Conservation (phyloP, 2,888 invertebrate species). For the Euplagia quadripunctaria region DNA sequence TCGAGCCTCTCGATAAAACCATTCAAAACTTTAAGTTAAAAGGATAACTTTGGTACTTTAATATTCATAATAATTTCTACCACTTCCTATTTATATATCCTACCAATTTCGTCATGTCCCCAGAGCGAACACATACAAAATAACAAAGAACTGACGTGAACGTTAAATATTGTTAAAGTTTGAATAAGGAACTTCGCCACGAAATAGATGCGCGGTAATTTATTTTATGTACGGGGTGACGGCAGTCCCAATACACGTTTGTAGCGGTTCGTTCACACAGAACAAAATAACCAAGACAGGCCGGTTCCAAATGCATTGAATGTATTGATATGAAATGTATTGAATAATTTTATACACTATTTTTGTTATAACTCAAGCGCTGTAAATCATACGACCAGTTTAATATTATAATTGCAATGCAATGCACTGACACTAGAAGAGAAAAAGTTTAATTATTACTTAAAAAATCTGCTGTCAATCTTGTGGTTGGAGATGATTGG, state of each 20-base stretch:
- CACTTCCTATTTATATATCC: constrained; percentile 34
- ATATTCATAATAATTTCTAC: constrained; percentile 28
- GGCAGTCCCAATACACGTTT: constrained; percentile 11
- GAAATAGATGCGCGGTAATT: constrained; percentile 37
- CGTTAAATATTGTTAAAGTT: constrained; percentile 76
- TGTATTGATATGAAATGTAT: too few relatives aligned
- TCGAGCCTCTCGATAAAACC: too few relatives aligned
- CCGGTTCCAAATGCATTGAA: not conserved
- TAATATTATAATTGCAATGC: too few relatives aligned
- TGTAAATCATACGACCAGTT: not conserved
- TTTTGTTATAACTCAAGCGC: not conserved
- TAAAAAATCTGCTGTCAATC: too few relatives aligned
- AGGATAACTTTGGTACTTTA: constrained; percentile 18
- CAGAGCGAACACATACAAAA: constrained; percentile 59
- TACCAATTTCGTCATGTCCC: constrained; percentile 52
- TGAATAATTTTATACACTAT: not conserved
- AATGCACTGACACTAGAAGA: too few relatives aligned
- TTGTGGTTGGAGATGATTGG: too few relatives aligned
- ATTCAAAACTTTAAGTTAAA: too few relatives aligned
- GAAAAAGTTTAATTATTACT: too few relatives aligned
- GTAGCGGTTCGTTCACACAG: not conserved
- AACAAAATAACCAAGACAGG: not conserved
- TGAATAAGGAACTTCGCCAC: constrained; percentile 48
- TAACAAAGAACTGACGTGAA: constrained; percentile 63
- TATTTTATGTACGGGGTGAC: constrained; percentile 35